Percentiles rank a stretch among this genome's conserved stretches.
These are phyloP conservation scores for Griposia aprilina DNA, from an alignment of 2,888 invertebrate genomes.

Conservation along the genomic window DNA sequence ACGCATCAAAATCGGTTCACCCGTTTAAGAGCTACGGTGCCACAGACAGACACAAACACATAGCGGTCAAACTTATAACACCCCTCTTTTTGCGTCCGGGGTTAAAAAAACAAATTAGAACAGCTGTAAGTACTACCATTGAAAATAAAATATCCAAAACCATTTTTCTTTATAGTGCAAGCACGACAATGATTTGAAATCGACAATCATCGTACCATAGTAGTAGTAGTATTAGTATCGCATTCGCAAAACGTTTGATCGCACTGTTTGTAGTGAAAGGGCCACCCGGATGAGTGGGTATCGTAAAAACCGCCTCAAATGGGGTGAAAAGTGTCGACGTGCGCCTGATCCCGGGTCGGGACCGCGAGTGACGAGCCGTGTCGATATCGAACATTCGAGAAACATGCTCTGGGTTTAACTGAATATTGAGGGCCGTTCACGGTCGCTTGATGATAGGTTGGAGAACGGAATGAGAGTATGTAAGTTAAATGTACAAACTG, in stretches of 20 bases:
- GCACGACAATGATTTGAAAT: slow-evolving; percentile 31
- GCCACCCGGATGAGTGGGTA: slow-evolving; percentile 69
- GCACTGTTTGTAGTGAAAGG: slow-evolving; percentile 66
- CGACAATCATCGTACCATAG: slow-evolving; percentile 30
- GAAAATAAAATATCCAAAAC: neutral
- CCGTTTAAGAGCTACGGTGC: no score
- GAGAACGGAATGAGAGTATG: neutral
- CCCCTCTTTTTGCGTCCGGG: no score
- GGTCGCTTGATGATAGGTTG: slow-evolving; percentile 26
- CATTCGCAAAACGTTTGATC: slow-evolving; percentile 63
- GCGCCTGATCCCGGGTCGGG: slow-evolving; percentile 73
- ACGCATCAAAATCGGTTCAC: no score
- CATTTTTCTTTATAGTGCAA: slow-evolving; percentile 6
- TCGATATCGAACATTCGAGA: slow-evolving; percentile 66
- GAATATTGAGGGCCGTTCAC: slow-evolving; percentile 37
- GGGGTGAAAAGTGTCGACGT: slow-evolving; percentile 85
- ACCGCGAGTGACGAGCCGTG: slow-evolving; percentile 61
- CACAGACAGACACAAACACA: no score
- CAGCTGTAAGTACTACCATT: neutral
- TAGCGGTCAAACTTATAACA: no score
- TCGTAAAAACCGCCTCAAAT: slow-evolving; percentile 83
- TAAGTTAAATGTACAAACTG: neutral
- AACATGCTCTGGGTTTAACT: slow-evolving; percentile 44
- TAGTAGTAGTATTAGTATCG: slow-evolving; percentile 22
- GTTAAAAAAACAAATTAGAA: neutral